Evolutionary conservation across 2,888 invertebrate genomes (phyloP).

Genomic region (Strigamia transsilvanica): DNA sequence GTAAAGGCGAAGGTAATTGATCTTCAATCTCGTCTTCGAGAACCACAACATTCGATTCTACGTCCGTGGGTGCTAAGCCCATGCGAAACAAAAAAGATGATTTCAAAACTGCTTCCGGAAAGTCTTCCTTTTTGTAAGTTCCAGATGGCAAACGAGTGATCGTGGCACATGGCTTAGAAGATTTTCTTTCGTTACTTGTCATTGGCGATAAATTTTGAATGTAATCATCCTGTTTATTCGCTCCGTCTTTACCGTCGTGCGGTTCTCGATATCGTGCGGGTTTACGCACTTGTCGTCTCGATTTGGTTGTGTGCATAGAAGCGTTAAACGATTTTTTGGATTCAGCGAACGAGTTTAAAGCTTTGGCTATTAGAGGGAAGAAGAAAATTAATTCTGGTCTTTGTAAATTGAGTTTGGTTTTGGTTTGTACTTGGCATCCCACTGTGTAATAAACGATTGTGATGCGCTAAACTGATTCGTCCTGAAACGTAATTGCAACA

Average conservation of each 20-base stretch:
- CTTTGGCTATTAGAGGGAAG: conserved; percentile 50
- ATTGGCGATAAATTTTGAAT: conserved; percentile 24
- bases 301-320: conserved; percentile 7
- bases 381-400: not conserved
- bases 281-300: conserved; percentile 39
- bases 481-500: conserved; percentile 46
- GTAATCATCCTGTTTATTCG: not conserved
- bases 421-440: conserved; percentile 36
- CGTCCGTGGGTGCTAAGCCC: conserved; percentile 14
- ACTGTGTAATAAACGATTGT: conserved; percentile 49
- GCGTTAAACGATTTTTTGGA: not conserved
- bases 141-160: conserved; percentile 15
- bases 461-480: conserved; percentile 50
- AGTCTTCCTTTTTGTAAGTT: conserved; percentile 40
- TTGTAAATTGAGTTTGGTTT: not conserved
- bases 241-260: not conserved
- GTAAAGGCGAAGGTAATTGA: not conserved
- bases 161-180: not conserved
- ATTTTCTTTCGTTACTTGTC: not conserved
- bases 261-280: conserved; percentile 48
- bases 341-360: conserved; percentile 11
- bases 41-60: not conserved
- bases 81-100: conserved; percentile 20
- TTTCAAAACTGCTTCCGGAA: conserved; percentile 21
- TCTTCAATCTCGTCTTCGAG: conserved; percentile 31